phyloP scores from a whole-genome alignment of 2,797 vertebrate genomes.

The Spinus pinus region DNA sequence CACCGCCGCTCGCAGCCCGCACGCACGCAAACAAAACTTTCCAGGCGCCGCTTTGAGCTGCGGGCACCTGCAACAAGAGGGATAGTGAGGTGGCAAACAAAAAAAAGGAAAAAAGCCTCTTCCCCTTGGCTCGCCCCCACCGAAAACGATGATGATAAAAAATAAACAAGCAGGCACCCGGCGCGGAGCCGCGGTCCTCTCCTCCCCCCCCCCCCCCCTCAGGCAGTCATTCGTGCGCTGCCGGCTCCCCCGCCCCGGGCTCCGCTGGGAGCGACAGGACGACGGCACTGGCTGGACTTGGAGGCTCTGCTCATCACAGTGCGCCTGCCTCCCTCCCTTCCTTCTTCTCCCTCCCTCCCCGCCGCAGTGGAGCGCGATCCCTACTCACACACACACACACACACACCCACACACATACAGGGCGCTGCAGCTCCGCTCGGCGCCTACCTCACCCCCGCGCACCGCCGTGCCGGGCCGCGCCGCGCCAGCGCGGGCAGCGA shows the following conservation, averaged over 20 bases:
- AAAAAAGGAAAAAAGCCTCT: neutral
- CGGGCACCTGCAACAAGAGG: neutral
- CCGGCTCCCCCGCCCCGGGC: neutral
- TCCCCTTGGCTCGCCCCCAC: neutral
- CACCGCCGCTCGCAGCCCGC: neutral
- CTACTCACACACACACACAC: neutral
- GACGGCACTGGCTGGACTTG: neutral
- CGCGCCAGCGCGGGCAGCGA: neutral
- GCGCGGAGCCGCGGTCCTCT: neutral
- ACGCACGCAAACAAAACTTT: conserved; percentile 1
- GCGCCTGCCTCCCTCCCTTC: neutral
- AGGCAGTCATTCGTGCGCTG: neutral
- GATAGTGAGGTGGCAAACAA: neutral
- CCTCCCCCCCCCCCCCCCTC: neutral
- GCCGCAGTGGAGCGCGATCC: neutral
- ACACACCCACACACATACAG: neutral
- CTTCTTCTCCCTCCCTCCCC: neutral
- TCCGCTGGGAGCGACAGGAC: neutral
- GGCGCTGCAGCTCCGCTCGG: neutral
- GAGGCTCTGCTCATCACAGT: conserved; percentile 30
- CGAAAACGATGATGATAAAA: neutral
- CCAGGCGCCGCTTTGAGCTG: neutral
- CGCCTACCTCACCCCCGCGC: neutral
- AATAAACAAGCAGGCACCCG: neutral
- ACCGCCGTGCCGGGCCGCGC: neutral